Percentiles rank a stretch among this genome's conserved stretches.
Conservation (phyloP, 2,113 vertebrate species). For the Eulacestoma nigropectus region DNA sequence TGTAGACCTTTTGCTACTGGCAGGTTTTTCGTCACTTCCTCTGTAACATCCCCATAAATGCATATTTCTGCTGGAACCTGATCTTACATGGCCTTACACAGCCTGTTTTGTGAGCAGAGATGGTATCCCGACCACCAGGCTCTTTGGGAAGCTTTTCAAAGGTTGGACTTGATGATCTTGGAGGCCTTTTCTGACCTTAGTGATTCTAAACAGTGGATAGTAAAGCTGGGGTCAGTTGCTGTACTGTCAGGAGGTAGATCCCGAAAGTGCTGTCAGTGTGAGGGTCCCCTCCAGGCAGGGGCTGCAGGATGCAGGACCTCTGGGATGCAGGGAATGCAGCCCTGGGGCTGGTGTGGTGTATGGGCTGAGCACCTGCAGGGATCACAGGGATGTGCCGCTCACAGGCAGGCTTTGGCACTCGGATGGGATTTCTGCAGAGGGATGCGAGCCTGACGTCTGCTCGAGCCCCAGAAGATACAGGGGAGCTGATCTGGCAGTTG, state of each 20-base stretch:
- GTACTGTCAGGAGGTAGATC: neutral
- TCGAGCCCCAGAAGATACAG: neutral
- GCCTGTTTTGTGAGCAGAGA: neutral
- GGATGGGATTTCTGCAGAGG: neutral
- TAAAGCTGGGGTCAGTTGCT: neutral
- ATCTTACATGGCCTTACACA: neutral
- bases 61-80: neutral
- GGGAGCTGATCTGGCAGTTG: neutral
- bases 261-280: rapidly evolving
- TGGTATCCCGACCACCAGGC: neutral
- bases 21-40: neutral
- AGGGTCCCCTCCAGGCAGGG: neutral
- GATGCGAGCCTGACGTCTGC: neutral
- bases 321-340: rapidly evolving
- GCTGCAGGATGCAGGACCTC: neutral
- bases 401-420: neutral
- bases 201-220: neutral
- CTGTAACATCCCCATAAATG: neutral
- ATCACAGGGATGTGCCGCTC: neutral
- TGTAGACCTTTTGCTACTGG: neutral
- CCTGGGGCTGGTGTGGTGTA: neutral
- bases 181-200: neutral
- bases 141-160: neutral
- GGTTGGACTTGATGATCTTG: neutral
- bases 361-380: neutral